Base-by-base conservation (phyloP, 2,113 vertebrate genomes). In the Oncorhynchus mykiss region DNA sequence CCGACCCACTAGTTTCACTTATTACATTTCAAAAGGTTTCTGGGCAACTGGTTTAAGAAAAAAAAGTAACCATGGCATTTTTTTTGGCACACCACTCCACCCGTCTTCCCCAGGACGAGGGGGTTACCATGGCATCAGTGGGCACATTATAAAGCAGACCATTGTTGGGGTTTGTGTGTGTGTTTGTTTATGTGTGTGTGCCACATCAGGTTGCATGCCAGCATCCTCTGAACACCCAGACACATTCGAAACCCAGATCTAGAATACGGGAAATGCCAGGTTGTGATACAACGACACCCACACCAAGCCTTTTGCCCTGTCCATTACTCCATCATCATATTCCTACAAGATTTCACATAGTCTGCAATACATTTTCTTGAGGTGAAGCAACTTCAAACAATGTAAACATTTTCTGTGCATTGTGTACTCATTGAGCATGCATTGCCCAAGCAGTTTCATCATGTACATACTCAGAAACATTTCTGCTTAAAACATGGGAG, bases 121-220 rank as follows among this genome's bases (percentile, higher is more conserved):
- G 91, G 93, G 93, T 94, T 94, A 94, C 93, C 93, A 94, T 94
- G 93, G 92, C 92, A 94, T 91, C 92, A 73, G 88, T 82, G 92
- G 93, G 92, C 89, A 94, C 92, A 92, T 93, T 91, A 94, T 93
- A 92, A 94, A 94, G 92, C 92, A 86, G 88, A 91, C 93, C 91
- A 93, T 94, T 94, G 93, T 93, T 92, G 90, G 89, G 83, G 81
- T 84, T 71, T 62, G 54, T 76, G 76, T 69, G 81, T 80, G 78
- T 60, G 59, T 74, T 74, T 84, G 82, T 83, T 67, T 83, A 81
- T 65, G 66, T 72, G 74, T 73, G 66, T 74, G 67, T 81, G 87
- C 83, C 87, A 90, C 87, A 91, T 83, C 88, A 90, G 90, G 90
- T 92, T 90, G 84, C 84, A 91, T 91, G 92, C 91, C 92, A 93